Conservation (phyloP, 2,888 invertebrate genomes). For the Graphium colonna region DNA sequence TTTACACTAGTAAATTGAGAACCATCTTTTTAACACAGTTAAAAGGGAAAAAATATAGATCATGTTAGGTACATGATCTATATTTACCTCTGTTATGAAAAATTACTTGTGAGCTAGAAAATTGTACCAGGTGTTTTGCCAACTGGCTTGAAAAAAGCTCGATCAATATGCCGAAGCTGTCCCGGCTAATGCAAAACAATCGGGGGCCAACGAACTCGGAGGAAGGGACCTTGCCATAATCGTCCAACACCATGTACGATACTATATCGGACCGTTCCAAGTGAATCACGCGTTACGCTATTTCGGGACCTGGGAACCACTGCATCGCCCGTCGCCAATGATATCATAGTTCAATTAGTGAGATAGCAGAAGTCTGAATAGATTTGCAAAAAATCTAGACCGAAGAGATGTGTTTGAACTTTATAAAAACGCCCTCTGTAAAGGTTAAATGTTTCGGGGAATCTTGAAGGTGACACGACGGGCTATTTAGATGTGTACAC, state of each 20-base stretch:
- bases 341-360: slow-evolving; percentile 22
- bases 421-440: no score
- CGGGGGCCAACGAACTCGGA: slow-evolving; percentile 66
- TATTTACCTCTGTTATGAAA: no score
- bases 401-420: background rate
- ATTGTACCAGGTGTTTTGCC: no score
- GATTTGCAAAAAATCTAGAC: slow-evolving; percentile 2
- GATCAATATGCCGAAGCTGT: slow-evolving; percentile 69
- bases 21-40: no score
- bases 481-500: no score
- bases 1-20: no score
- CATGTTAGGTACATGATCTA: no score
- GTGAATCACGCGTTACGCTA: slow-evolving; percentile 54
- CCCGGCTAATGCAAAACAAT: slow-evolving; percentile 61
- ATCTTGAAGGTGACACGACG: no score
- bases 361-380: slow-evolving; percentile 2
- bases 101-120: no score
- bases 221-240: slow-evolving; percentile 65
- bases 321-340: slow-evolving; percentile 22
- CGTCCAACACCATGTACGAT: slow-evolving; percentile 48
- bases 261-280: slow-evolving; percentile 36
- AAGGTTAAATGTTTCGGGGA: no score
- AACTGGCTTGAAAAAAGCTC: slow-evolving; percentile 19
- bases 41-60: no score
- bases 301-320: slow-evolving; percentile 35